phyloP scores from a whole-genome alignment of 2,888 invertebrate genomes.

The Lasioglossum villosulum region DNA sequence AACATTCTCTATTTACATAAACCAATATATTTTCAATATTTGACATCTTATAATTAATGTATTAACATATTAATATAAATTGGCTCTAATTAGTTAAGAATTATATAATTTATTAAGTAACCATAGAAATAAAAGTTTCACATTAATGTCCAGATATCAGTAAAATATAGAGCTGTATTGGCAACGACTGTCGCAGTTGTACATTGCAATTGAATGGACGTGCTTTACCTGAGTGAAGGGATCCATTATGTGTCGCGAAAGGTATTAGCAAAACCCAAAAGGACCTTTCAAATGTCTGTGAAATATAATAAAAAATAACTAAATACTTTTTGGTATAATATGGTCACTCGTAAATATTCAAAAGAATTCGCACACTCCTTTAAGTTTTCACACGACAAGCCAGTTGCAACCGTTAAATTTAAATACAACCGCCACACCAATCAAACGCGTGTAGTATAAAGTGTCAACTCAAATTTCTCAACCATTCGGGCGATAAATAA shows the following conservation, averaged over 20 bases:
- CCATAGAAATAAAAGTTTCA: neutral
- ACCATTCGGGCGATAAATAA: neutral
- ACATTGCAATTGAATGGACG: slow-evolving; percentile 16
- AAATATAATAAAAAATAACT: slow-evolving; percentile 21
- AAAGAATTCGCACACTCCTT: slow-evolving; percentile 5
- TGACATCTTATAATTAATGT: too few species aligned
- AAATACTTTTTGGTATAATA: neutral
- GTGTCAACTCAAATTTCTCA: slow-evolving; percentile 48
- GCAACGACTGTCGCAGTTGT: neutral
- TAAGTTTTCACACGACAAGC: slow-evolving; percentile 9
- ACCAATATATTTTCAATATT: neutral
- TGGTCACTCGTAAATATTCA: neutral
- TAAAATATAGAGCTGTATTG: neutral
- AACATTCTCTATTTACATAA: slow-evolving; percentile 88
- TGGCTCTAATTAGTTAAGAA: too few species aligned
- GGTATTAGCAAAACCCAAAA: slow-evolving; percentile 37
- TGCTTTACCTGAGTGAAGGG: slow-evolving; percentile 88
- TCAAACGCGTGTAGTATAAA: slow-evolving; percentile 28
- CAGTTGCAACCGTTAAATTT: slow-evolving; percentile 79
- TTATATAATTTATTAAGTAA: neutral
- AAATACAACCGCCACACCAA: slow-evolving; percentile 76
- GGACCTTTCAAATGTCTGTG: slow-evolving; percentile 13
- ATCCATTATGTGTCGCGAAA: slow-evolving; percentile 85
- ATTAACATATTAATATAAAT: too few species aligned
- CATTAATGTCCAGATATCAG: too few species aligned